Conservation (phyloP, 2,113 vertebrate species). For the Scopus umbretta region DNA sequence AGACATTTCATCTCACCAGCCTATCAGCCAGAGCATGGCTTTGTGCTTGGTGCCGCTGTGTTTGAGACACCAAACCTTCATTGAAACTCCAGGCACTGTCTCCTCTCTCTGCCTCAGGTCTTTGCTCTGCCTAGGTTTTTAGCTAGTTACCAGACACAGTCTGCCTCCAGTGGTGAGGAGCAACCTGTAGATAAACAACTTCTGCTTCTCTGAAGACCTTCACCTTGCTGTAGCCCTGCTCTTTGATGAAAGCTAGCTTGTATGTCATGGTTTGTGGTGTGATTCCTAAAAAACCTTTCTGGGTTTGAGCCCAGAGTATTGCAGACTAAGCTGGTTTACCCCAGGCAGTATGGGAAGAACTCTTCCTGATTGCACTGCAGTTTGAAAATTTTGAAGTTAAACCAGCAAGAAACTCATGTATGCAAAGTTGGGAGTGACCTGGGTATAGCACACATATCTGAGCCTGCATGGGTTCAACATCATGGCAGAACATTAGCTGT, state of each 20-base stretch:
- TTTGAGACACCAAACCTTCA: no score
- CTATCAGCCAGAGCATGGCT: neutral
- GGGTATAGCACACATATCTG: neutral
- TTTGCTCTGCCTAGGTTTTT: neutral
- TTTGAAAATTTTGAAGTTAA: neutral
- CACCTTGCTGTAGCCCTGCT: neutral
- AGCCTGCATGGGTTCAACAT: neutral
- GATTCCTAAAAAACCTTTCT: neutral
- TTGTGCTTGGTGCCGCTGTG: neutral
- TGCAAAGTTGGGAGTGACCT: neutral
- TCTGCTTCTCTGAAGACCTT: neutral
- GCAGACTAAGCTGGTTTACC: neutral
- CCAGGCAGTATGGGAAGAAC: neutral
- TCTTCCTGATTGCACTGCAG: fast-evolving
- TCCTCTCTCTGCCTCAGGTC: neutral
- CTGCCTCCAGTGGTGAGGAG: neutral
- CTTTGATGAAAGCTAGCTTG: neutral
- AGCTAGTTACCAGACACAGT: neutral
- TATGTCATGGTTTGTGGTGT: neutral
- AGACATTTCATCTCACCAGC: neutral
- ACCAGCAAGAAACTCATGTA: fast-evolving
- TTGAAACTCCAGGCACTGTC: neutral
- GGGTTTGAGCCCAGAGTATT: neutral
- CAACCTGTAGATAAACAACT: neutral
- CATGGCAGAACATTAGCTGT: neutral